Percentiles rank a stretch among this genome's conserved stretches.
phyloP scores from a whole-genome alignment of 2,888 invertebrate genomes.

The Lasioglossum oenotherae region DNA sequence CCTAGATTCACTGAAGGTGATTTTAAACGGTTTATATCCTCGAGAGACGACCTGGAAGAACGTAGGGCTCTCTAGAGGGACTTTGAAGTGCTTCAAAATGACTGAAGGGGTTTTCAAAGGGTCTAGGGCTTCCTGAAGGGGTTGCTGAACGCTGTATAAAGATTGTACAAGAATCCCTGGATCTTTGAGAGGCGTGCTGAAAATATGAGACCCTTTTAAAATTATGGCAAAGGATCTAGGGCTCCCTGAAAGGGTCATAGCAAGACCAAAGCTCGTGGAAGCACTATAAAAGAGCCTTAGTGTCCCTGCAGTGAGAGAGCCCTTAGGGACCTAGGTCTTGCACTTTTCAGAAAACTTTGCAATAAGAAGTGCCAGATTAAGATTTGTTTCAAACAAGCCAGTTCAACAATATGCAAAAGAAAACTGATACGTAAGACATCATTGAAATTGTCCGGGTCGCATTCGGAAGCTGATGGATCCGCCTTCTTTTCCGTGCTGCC shows the following conservation, averaged over 20 bases:
- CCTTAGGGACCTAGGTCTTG: neutral
- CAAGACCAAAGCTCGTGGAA: neutral
- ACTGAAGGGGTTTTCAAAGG: neutral
- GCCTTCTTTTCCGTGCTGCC: neutral
- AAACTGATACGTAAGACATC: neutral
- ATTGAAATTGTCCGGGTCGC: neutral
- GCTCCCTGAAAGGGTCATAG: neutral
- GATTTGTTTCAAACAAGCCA: fast-evolving
- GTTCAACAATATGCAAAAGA: neutral
- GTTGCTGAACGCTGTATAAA: neutral
- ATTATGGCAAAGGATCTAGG: neutral
- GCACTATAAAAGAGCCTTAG: neutral
- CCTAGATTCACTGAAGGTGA: neutral
- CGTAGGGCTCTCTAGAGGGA: neutral
- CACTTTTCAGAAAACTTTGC: neutral
- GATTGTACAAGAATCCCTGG: neutral
- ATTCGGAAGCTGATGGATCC: neutral
- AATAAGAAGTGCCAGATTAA: neutral
- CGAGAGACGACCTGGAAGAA: no score
- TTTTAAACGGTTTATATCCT: neutral
- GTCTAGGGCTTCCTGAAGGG: neutral
- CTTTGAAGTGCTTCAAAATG: neutral
- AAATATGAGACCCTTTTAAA: neutral
- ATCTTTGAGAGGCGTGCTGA: neutral
- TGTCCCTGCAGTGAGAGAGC: neutral